Evolutionary conservation across 2,113 vertebrate species (phyloP).

Genomic region (Panthera uncia): DNA sequence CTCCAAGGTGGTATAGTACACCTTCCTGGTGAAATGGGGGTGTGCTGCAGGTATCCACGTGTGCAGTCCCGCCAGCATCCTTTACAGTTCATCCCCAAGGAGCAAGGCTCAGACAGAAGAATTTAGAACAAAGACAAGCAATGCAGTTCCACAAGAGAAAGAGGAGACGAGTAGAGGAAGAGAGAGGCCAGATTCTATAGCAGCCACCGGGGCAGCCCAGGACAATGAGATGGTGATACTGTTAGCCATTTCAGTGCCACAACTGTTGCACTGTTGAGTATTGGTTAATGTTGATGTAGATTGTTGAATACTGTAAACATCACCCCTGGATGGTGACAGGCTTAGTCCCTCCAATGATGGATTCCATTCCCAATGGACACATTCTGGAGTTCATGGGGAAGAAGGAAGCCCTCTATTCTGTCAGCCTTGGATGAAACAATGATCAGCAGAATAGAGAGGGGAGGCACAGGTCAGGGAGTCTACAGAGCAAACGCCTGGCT

Average conservation of each 20-base stretch:
- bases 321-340: neutral
- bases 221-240: too few species aligned
- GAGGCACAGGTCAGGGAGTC: neutral
- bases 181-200: neutral
- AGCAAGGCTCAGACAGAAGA: neutral
- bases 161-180: neutral
- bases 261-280: neutral
- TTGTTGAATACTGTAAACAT: neutral
- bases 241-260: neutral
- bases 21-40: neutral
- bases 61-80: neutral
- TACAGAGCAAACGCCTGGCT: neutral
- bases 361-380: neutral
- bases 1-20: neutral
- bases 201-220: neutral
- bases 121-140: neutral
- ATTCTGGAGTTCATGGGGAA: neutral
- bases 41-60: neutral
- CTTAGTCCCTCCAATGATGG: neutral
- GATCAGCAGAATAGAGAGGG: neutral
- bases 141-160: neutral
- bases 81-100: neutral
- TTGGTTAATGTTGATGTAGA: neutral
- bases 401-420: neutral
- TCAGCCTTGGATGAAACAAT: neutral